A percentile compares a stretch with the other conserved stretches of the same genome.
Conservation (phyloP, 2,113 vertebrate genomes). For the Chascanopsetta lugubris region DNA sequence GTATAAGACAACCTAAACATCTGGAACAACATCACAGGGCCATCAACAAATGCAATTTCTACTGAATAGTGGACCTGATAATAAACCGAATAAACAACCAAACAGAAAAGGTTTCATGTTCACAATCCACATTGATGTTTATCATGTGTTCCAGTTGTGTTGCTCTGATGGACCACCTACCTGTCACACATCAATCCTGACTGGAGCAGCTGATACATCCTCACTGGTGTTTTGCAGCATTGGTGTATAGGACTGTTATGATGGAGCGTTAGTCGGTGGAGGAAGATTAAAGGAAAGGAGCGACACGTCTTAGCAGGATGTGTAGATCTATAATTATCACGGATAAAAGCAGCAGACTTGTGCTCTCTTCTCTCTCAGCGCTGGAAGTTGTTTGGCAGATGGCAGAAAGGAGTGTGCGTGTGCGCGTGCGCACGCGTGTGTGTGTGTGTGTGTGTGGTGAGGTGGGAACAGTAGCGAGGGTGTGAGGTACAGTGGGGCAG, state of each 20-base stretch:
- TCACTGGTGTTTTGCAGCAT: conserved; percentile 8
- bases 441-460: conserved; percentile 29
- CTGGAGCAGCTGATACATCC: conserved; percentile 2
- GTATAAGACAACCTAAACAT: no score
- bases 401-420: conserved; percentile 49
- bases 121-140: not conserved
- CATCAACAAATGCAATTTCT: no score
- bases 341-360: conserved; percentile 33
- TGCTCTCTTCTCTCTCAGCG: not conserved
- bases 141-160: conserved; percentile 2
- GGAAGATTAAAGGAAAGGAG: conserved; percentile 56
- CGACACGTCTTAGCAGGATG: conserved; percentile 3
- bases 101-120: not conserved
- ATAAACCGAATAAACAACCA: not conserved
- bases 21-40: no score
- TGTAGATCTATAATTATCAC: conserved; percentile 30
- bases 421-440: no score
- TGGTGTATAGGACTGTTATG: conserved; percentile 10
- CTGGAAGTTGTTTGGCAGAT: conserved; percentile 56
- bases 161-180: not conserved
- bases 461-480: conserved; percentile 37
- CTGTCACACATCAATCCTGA: conserved; percentile 23
- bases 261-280: conserved; percentile 35
- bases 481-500: conserved; percentile 42
- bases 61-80: no score